Evolutionary conservation across 2,888 invertebrate species (phyloP).

Genomic region (Pseudococcus jackbeardsleyi): DNA sequence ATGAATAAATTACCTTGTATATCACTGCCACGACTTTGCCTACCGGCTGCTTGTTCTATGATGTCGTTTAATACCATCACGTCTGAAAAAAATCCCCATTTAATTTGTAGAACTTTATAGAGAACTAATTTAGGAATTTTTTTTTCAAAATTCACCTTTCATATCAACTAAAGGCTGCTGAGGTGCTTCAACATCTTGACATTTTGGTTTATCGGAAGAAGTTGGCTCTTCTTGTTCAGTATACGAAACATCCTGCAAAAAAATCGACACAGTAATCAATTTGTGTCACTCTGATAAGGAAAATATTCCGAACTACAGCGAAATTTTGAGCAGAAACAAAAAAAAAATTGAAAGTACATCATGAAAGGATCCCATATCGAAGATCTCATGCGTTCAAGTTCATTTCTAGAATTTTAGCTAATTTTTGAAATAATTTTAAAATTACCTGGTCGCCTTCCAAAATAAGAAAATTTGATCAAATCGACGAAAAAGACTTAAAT

Average conservation of each 20-base stretch:
- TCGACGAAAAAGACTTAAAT: too few relatives aligned
- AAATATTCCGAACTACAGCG: too few relatives aligned
- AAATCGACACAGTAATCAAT: background rate
- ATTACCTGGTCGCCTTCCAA: too few relatives aligned
- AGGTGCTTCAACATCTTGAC: slow-evolving; percentile 73
- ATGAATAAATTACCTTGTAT: slow-evolving; percentile 78
- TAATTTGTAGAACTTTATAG: slow-evolving; percentile 10
- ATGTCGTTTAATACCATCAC: slow-evolving; percentile 98
- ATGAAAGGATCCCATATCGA: too few relatives aligned
- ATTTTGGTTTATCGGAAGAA: slow-evolving; percentile 55
- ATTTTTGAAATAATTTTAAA: too few relatives aligned
- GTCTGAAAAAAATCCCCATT: slow-evolving; percentile 77
- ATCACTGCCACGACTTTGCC: slow-evolving; percentile 87
- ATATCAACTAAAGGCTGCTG: slow-evolving; percentile 93
- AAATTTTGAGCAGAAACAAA: too few relatives aligned
- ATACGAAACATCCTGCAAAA: slow-evolving; percentile 53
- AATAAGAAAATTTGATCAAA: too few relatives aligned
- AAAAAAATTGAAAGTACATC: too few relatives aligned
- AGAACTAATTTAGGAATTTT: too few relatives aligned
- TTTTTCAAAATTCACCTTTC: slow-evolving; percentile 78
- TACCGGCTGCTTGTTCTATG: slow-evolving; percentile 93
- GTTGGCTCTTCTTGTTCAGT: slow-evolving; percentile 51
- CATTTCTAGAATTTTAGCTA: too few relatives aligned
- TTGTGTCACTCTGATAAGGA: background rate
- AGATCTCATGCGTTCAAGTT: too few relatives aligned